These are phyloP conservation scores for Callorhinus ursinus DNA, from an alignment of 2,113 vertebrate species.

Conservation along the genomic window DNA sequence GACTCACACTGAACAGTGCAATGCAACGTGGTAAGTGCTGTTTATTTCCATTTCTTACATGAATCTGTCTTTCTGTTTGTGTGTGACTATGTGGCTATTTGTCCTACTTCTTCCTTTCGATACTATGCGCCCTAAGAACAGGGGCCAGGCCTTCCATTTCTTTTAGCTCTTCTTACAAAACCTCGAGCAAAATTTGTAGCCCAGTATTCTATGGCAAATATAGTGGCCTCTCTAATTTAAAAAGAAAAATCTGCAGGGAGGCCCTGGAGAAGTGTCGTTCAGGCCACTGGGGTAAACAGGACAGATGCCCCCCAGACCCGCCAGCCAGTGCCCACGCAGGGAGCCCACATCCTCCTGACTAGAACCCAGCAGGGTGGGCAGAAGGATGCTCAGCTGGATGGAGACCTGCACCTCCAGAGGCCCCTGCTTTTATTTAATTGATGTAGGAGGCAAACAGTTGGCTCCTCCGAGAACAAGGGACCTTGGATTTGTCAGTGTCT, in stretches of 20 bases:
- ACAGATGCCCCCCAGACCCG: not conserved
- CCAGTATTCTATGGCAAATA: too few species aligned
- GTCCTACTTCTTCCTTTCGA: not conserved
- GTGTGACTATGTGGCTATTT: not conserved
- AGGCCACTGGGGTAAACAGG: not conserved
- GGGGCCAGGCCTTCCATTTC: not conserved
- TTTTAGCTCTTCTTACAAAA: not conserved
- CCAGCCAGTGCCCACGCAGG: not conserved
- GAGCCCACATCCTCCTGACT: not conserved
- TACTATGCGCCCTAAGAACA: not conserved
- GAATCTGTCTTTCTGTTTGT: not conserved
- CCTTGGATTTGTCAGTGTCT: not conserved
- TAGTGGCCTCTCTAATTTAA: not conserved
- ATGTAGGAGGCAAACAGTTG: not conserved
- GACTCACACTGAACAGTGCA: fast-evolving
- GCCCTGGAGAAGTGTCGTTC: not conserved
- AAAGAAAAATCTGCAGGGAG: not conserved
- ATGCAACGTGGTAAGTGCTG: too few species aligned
- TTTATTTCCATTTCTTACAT: not conserved
- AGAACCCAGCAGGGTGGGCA: fast-evolving
- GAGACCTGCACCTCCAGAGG: not conserved
- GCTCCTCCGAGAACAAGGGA: not conserved
- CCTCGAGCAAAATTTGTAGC: not conserved
- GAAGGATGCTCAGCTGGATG: not conserved
- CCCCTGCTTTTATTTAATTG: not conserved